Conservation (phyloP, 2,797 vertebrate genomes). For the Microctenopoma stevenorrisi region DNA sequence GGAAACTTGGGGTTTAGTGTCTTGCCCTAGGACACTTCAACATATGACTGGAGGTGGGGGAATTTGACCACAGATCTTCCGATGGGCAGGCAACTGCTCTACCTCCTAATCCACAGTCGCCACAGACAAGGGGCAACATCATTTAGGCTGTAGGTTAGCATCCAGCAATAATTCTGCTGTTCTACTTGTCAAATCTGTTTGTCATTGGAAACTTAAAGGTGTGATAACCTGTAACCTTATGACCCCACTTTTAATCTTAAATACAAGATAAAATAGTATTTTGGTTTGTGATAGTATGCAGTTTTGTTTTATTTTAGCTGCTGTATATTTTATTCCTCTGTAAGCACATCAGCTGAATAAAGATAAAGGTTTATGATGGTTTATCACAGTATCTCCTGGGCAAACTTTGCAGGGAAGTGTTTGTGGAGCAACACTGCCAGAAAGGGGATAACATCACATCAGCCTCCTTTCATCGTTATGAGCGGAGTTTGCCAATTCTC, state of each 20-base stretch:
- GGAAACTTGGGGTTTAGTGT: too few species aligned
- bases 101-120: too few species aligned
- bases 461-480: background rate
- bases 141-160: conserved; percentile 4
- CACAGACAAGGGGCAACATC: conserved; percentile 48
- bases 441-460: background rate
- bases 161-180: conserved; percentile 5
- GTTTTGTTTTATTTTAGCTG: conserved; percentile 15
- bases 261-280: background rate
- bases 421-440: background rate
- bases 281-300: conserved; percentile 1
- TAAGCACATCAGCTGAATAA: background rate
- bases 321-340: conserved; percentile 30
- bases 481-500: conserved; percentile 4
- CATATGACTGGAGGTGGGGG: too few species aligned
- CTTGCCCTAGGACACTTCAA: too few species aligned
- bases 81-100: too few species aligned
- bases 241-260: background rate
- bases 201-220: conserved; percentile 10
- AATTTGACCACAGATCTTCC: too few species aligned
- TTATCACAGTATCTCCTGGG: conserved; percentile 6
- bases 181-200: conserved; percentile 4
- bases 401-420: conserved; percentile 4
- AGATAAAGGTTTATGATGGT: conserved; percentile 12
- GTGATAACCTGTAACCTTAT: background rate